phyloP scores from a whole-genome alignment of 2,888 invertebrate species.

The Schizotus pectinicornis region DNA sequence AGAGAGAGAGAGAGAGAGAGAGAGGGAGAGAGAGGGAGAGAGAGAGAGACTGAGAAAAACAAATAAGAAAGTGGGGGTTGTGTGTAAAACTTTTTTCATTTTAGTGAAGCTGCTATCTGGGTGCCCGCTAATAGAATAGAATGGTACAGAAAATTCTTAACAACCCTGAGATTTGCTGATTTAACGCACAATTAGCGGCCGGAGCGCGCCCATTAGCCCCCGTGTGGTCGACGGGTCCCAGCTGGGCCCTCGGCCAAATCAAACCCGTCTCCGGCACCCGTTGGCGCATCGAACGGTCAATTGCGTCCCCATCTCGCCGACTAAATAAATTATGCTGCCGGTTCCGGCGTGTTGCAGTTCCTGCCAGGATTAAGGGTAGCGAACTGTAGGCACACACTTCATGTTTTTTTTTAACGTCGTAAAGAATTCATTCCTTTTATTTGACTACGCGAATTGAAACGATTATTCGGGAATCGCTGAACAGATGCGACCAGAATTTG shows the following conservation, averaged over 20 bases:
- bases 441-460: conserved; percentile 30
- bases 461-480: conserved; percentile 30
- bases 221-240: too few species aligned
- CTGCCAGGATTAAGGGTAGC: conserved; percentile 18
- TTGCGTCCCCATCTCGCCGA: conserved; percentile 13
- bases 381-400: conserved; percentile 5
- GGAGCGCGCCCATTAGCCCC: too few species aligned
- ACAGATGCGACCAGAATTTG: conserved; percentile 31
- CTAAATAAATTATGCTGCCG: conserved; percentile 22
- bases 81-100: too few species aligned
- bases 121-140: too few species aligned
- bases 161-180: too few species aligned
- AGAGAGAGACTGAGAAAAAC: too few species aligned
- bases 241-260: background rate
- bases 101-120: too few species aligned
- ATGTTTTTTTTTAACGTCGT: conserved; percentile 21
- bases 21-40: too few species aligned
- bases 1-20: too few species aligned
- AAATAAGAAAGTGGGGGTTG: too few species aligned
- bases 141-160: too few species aligned
- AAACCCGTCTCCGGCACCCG: background rate
- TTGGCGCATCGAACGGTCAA: conserved; percentile 20
- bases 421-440: conserved; percentile 29
- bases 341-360: conserved; percentile 5
- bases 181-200: too few species aligned